Evolutionary conservation across 2,888 invertebrate species (phyloP), one percentile per base, ranked within the genome.

Genomic region (Tetanocera ferruginea): DNA sequence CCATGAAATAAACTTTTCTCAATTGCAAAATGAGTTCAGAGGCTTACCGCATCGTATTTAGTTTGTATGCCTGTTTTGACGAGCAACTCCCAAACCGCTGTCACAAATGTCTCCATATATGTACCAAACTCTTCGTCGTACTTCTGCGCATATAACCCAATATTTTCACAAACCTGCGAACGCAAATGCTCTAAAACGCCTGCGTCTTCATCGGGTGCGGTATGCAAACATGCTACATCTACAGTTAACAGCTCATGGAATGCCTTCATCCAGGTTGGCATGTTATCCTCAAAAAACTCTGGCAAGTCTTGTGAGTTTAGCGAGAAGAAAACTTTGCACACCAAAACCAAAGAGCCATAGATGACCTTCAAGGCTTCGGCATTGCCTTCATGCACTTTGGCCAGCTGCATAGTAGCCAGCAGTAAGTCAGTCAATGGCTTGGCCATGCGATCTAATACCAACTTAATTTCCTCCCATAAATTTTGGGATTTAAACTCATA

Each of bases 201-300:
- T 0, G 97, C 94, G 84, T 95, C 96, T 80, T 97, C 96, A 69
- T 95, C 94, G 80, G 94, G 94, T 93, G 96, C 91, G 17, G 94
- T 94, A 85, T 94, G 93, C 79, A 98, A 91, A 37, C 93, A 91
- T 1, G 94, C 93, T 55, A 97, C 95, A 89, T 97, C 94, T 0
- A 92, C 91, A 77, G 93, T 94, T 51, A 99, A 91, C 49, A 99
- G 91, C 43, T 93, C 93, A 72, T 97, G 93, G 84, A 99, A 95
- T 85, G 97, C 94, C 0, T 93, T 93, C 98, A 99, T 99, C 99
- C 99, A 99, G 0, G 92, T 92, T 28, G 92, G 91, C 95, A 99
- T 98, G 89, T 98, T 98, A 88, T 99, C 99, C 90, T 99, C 99
- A 88, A 99, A 99, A 91, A 97, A 98, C 91, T 99, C 99, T 0